These are phyloP conservation scores for Brachyptera putata DNA, from an alignment of 2,888 invertebrate species.

Conservation along the genomic window DNA sequence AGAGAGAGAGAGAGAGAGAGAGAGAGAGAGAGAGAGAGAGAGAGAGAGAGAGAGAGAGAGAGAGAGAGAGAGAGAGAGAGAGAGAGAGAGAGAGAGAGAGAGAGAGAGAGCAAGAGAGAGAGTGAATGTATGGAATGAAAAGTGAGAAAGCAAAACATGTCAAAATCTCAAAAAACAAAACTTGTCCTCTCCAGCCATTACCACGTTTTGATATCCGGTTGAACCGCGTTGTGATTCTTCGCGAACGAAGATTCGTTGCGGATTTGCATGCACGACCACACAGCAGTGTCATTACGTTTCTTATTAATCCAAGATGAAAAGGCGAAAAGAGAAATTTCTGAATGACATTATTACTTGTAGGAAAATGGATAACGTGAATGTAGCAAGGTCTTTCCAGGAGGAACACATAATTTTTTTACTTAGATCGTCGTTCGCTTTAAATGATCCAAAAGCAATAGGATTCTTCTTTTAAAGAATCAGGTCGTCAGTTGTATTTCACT, in stretches of 20 bases:
- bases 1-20: constrained; percentile 7
- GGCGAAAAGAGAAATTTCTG: background rate
- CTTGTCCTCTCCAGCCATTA: constrained; percentile 28
- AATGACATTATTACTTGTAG: too few relatives aligned
- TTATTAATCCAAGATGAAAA: constrained; percentile 17
- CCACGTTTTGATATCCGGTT: constrained; percentile 26
- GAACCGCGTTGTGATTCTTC: background rate
- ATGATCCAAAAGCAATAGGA: background rate
- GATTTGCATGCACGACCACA: constrained; percentile 21
- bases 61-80: constrained; percentile 8
- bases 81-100: background rate
- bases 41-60: constrained; percentile 1
- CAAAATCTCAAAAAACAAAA: constrained; percentile 27
- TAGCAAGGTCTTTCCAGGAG: background rate
- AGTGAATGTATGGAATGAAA: background rate
- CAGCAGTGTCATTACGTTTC: constrained; percentile 11
- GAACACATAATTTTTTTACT: background rate
- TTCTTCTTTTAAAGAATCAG: background rate
- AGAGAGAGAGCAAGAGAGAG: constrained; percentile 12
- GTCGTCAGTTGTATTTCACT: background rate
- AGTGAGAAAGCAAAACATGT: constrained; percentile 22
- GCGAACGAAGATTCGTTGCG: background rate
- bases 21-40: background rate
- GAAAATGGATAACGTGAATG: too few relatives aligned
- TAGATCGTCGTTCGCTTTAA: background rate